These are phyloP conservation scores for Phenganax subtilis DNA, from an alignment of 92 coral and sea anemone species.

Conservation along the genomic window DNA sequence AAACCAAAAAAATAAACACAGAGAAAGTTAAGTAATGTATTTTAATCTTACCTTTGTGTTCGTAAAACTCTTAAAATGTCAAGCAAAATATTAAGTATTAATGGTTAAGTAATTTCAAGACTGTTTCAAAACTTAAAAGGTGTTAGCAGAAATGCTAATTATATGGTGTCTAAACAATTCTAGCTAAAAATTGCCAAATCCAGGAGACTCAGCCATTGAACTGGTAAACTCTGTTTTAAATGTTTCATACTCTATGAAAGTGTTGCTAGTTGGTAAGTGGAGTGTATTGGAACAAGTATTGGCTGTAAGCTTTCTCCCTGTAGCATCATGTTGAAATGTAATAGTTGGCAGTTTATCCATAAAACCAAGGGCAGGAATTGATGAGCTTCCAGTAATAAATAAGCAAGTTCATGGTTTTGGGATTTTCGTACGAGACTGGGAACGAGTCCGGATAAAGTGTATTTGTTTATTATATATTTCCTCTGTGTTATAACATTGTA, in stretches of 20 bases:
- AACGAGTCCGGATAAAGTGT: too few relatives aligned
- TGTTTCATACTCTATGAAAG: conserved; percentile 14
- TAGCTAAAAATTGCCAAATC: conserved; percentile 24
- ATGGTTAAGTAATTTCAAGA: not conserved
- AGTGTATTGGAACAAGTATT: conserved; percentile 41
- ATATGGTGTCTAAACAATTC: not conserved
- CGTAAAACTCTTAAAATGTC: too few relatives aligned
- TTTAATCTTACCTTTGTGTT: too few relatives aligned
- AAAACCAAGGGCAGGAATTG: conserved; percentile 41
- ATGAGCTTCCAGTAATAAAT: conserved; percentile 37
- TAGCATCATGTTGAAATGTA: conserved; percentile 38
- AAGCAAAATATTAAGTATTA: too few relatives aligned
- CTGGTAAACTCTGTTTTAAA: conserved; percentile 38
- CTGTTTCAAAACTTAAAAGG: not conserved
- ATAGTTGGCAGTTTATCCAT: conserved; percentile 29
- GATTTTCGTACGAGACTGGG: too few relatives aligned
- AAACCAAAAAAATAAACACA: too few relatives aligned
- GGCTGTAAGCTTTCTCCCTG: conserved; percentile 34
- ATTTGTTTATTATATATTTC: too few relatives aligned
- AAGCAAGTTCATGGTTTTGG: too few relatives aligned
- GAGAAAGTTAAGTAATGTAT: too few relatives aligned
- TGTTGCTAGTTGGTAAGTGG: conserved; percentile 20
- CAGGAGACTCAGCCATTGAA: conserved; percentile 11
- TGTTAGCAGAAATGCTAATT: not conserved
- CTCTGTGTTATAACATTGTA: too few relatives aligned